phyloP scores from a whole-genome alignment of 1,140 invertebrate genomes.

The Aphelinus certus region DNA sequence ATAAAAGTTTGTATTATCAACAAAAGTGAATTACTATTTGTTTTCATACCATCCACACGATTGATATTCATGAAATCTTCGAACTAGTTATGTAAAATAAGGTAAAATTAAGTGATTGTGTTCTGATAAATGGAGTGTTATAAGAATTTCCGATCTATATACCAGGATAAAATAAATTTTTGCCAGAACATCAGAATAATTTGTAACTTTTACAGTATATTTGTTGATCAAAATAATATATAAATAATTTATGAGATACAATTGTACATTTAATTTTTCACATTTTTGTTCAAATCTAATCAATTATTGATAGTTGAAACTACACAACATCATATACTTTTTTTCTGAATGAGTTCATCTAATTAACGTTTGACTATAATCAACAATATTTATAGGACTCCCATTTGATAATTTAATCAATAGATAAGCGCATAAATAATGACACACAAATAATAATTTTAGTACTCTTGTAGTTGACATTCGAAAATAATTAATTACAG shows the following conservation, averaged over 20 bases:
- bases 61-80: too few relatives aligned
- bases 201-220: slow-evolving; percentile 55
- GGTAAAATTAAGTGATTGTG: too few relatives aligned
- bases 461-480: slow-evolving; percentile 14
- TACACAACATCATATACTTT: slow-evolving; percentile 45
- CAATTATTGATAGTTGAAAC: slow-evolving; percentile 42
- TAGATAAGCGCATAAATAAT: slow-evolving; percentile 25
- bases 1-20: too few relatives aligned
- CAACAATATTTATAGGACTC: slow-evolving; percentile 50
- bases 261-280: slow-evolving; percentile 36
- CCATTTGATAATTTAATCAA: slow-evolving; percentile 31
- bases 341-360: slow-evolving; percentile 37
- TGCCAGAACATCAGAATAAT: background rate
- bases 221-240: slow-evolving; percentile 53
- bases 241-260: slow-evolving; percentile 54
- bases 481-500: slow-evolving; percentile 11
- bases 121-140: too few relatives aligned
- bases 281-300: slow-evolving; percentile 15
- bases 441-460: slow-evolving; percentile 28
- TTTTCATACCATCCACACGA: too few relatives aligned
- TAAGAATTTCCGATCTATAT: too few relatives aligned
- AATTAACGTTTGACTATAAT: slow-evolving; percentile 50
- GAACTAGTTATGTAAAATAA: too few relatives aligned
- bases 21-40: too few relatives aligned
- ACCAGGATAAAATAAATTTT: too few relatives aligned